A percentile compares a stretch with the other conserved stretches of the same genome.
Conservation (phyloP, 2,797 vertebrate species). For the Spea hammondii region DNA sequence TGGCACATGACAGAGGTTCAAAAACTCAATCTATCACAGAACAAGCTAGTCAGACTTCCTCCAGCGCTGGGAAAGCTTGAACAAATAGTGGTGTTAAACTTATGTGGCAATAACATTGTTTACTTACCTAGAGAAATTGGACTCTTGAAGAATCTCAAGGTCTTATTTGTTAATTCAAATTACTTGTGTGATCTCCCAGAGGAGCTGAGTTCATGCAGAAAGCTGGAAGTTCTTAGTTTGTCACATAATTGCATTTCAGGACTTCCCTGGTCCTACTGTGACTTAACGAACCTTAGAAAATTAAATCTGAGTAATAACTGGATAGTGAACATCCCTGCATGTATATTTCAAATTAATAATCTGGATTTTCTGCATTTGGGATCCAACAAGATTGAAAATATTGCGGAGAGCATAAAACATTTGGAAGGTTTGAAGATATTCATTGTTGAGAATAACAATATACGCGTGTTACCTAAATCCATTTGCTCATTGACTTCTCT, state of each 20-base stretch:
- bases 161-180: slow-evolving; percentile 85
- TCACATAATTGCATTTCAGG: slow-evolving; percentile 81
- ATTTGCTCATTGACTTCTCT: slow-evolving; percentile 78
- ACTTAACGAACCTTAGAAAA: slow-evolving; percentile 75
- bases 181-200: slow-evolving; percentile 78
- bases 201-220: slow-evolving; percentile 79
- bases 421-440: slow-evolving; percentile 82
- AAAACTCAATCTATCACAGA: slow-evolving; percentile 87
- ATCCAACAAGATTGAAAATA: slow-evolving; percentile 81
- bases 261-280: slow-evolving; percentile 73
- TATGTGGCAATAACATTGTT: slow-evolving; percentile 82
- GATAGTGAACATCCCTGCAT: slow-evolving; percentile 77
- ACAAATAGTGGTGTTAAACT: slow-evolving; percentile 84
- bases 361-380: slow-evolving; percentile 87
- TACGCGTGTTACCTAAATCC: slow-evolving; percentile 78
- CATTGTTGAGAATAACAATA: slow-evolving; percentile 81
- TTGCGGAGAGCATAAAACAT: slow-evolving; percentile 82
- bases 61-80: slow-evolving; percentile 74
- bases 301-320: slow-evolving; percentile 88
- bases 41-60: slow-evolving; percentile 74
- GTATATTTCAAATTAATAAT: slow-evolving; percentile 78
- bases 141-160: slow-evolving; percentile 77
- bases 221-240: slow-evolving; percentile 84
- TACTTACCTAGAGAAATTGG: slow-evolving; percentile 82
- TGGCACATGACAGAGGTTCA: slow-evolving; percentile 83